Base-by-base conservation (phyloP, 2,797 vertebrate species). In the Spea hammondii region DNA sequence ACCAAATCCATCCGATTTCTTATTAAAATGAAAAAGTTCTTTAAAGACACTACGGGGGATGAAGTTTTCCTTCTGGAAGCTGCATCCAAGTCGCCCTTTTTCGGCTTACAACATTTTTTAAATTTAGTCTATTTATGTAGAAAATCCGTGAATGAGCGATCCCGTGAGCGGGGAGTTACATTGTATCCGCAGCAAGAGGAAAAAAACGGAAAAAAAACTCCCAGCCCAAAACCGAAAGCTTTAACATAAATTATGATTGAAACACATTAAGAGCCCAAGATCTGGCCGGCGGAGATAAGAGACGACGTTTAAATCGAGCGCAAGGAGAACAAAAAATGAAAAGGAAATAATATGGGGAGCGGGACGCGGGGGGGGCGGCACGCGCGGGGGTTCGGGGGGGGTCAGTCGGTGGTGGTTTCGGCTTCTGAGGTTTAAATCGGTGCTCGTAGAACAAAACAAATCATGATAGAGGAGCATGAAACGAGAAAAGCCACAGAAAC, bases 321-420 rank as follows among this genome's bases (percentile, higher is more conserved):
- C 9, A 50, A 6, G 54, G 5, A 45, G 48, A 53, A 17, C 60
- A 50, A 49, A 49, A 17, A 51, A 32, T 32, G 32, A 54, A 60
- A 5, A 11, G 10, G 17, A 77, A 68, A 57, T 70, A 62, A 69
- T 13, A 68, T 5, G n/a, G 47, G 14, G 68, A 67, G 32, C 14
- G n/a, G 53, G 51, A 76, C 53, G 55, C 46, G 64, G 65, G 53
- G 59, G 49, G 62, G 53, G 32, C 10, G n/a, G 53, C 44, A 76
- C 53, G 55, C 46, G 64, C 53, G 53, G 59, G 49, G 62, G 53
- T 7, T 49, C 1, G 6, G 50, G 49, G 8, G 66, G 72, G 69
- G 66, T 78, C 69, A 72, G 49, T 66, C 64, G 76, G n/a, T n/a
- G n/a, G 70, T 73, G 70, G 70, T 72, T 79, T 79, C 46, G 60